Evolutionary conservation across 2,113 vertebrate species (phyloP), one percentile per base, ranked within the genome.

Genomic region (Anhinga anhinga): DNA sequence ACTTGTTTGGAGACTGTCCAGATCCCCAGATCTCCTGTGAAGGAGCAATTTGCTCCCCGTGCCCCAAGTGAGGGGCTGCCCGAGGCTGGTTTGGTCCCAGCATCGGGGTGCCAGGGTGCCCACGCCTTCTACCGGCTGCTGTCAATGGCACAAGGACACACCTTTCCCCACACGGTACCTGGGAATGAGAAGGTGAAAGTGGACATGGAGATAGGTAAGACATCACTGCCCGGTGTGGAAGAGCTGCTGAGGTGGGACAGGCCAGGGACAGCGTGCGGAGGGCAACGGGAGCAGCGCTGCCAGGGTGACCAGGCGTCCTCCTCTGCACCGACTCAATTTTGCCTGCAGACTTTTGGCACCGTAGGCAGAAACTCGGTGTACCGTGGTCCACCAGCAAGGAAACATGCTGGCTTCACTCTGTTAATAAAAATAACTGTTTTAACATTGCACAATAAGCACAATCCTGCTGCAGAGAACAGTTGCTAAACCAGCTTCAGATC

Each of bases 201-300:
- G 3, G 49, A 36, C 21, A 8, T 5, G 36, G 29, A 61, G 45
- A 7, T 18, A 58, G 55, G 21, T 3, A 26, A 65, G 62, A 38
- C 7, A 4, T 13, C 15, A 23, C 34, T 76, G 36, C 8, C 20
- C 1, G 2, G 15, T 27, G 32, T 36, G 29, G 63, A 40, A 53
- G 14, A 38, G 52, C 12, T 61, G 20, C 47, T 44, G 73, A 32
- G 30, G 53, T 32, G 61, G 58, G n/a, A 21, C 40, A 70, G 36
- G 38, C n/a, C 78, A 69, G 36, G 29, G 70, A n/a, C 40, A 65
- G 21, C 1, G 1, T 38, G 30, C 0, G 2, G 40, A 49, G 23
- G 25, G 34, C 21, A 56, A 6, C 10, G 5, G 38, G 26, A 67
- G 9, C 29, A 32, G 32, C 1, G 0, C 49, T 66, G 62, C n/a